Conservation (phyloP, 2,888 invertebrate genomes). For the Cheilosia scutellata region DNA sequence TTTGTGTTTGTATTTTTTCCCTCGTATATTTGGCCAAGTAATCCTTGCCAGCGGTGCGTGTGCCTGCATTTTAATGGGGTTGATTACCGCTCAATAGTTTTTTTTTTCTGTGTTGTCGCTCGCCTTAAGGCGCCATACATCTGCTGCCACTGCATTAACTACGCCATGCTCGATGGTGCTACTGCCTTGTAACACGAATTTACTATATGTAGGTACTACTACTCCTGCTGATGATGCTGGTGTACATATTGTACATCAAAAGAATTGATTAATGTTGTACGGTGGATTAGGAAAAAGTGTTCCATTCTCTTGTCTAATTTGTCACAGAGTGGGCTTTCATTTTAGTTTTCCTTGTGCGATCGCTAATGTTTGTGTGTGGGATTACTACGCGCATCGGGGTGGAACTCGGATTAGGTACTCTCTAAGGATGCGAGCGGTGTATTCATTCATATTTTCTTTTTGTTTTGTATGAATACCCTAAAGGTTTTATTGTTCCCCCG, state of each 20-base stretch:
- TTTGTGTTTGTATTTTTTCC: slow-evolving; percentile 32
- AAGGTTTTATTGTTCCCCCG: slow-evolving; percentile 29
- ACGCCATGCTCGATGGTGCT: slow-evolving; percentile 3
- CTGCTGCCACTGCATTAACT: slow-evolving; percentile 44
- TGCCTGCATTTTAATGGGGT: slow-evolving; percentile 45
- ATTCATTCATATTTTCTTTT: background rate
- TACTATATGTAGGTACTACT: slow-evolving; percentile 32
- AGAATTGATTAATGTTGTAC: slow-evolving; percentile 79
- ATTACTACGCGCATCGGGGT: slow-evolving; percentile 55
- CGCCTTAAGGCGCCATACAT: slow-evolving; percentile 59
- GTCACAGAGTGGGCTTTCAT: slow-evolving; percentile 62
- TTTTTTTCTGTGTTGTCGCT: slow-evolving; percentile 31
- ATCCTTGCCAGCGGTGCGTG: slow-evolving; percentile 44
- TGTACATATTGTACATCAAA: slow-evolving; percentile 63
- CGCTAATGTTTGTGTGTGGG: slow-evolving; percentile 60
- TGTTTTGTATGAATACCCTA: slow-evolving; percentile 15
- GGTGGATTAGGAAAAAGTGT: slow-evolving; percentile 77
- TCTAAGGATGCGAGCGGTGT: slow-evolving; percentile 12
- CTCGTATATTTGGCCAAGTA: slow-evolving; percentile 11
- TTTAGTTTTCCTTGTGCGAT: slow-evolving; percentile 18
- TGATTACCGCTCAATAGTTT: slow-evolving; percentile 33
- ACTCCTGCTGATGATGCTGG: slow-evolving; percentile 49
- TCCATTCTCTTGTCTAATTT: slow-evolving; percentile 73
- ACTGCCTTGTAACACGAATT: slow-evolving; percentile 40
- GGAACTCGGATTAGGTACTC: slow-evolving; percentile 44